These are phyloP conservation scores for Gambusia affinis DNA, from an alignment of 2,113 vertebrate genomes.

Conservation along the genomic window DNA sequence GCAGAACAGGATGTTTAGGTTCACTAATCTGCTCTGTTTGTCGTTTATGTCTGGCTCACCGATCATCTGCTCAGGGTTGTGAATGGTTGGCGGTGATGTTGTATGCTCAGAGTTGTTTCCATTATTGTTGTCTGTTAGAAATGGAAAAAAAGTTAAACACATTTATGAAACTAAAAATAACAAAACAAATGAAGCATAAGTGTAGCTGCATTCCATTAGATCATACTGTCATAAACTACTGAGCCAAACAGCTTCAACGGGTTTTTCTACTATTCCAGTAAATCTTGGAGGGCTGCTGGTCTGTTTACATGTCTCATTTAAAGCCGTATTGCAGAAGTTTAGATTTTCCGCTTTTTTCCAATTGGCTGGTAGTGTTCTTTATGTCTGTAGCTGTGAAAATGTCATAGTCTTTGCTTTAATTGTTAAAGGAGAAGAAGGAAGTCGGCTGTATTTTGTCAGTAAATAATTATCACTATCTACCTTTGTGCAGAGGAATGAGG, in stretches of 20 bases:
- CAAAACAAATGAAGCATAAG: too few relatives aligned
- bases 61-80: too few relatives aligned
- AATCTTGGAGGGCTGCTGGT: not conserved
- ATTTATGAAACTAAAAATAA: too few relatives aligned
- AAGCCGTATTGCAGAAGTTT: constrained; percentile 11
- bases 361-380: not conserved
- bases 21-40: too few relatives aligned
- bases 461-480: constrained; percentile 17
- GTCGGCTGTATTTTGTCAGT: constrained; percentile 9
- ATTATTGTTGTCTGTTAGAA: too few relatives aligned
- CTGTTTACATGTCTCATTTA: not conserved
- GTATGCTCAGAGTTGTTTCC: too few relatives aligned
- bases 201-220: too few relatives aligned
- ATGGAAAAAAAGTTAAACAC: too few relatives aligned
- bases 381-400: not conserved
- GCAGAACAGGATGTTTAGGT: too few relatives aligned
- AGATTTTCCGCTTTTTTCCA: not conserved
- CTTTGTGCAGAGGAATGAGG: constrained; percentile 69
- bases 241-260: constrained; percentile 29
- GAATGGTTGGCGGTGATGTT: too few relatives aligned
- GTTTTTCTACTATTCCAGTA: constrained; percentile 20
- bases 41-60: too few relatives aligned
- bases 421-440: constrained; percentile 38
- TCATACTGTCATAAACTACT: not conserved
- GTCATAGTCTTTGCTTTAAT: not conserved